phyloP scores from a whole-genome alignment of 2,797 vertebrate genomes.

The Triplophysa bombifrons region DNA sequence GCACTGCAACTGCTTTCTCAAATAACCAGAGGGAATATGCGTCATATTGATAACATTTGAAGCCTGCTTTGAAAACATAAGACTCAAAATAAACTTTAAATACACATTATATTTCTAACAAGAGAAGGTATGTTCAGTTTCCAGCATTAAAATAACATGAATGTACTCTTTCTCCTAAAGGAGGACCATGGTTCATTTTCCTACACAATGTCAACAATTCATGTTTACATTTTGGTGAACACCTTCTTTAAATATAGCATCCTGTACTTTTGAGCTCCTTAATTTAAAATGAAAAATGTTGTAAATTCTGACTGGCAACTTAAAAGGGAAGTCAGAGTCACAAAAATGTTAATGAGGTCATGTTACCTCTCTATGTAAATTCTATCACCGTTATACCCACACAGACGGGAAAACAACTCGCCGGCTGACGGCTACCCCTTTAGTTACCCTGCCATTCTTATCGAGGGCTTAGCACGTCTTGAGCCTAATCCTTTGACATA shows the following conservation, averaged over 20 bases:
- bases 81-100: background rate
- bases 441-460: slow-evolving; percentile 6
- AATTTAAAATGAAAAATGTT: no score
- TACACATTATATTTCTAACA: background rate
- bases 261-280: background rate
- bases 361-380: background rate
- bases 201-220: background rate
- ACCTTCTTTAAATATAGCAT: background rate
- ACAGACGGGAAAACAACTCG: background rate
- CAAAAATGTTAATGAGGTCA: background rate
- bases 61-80: background rate
- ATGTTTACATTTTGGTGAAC: background rate
- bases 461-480: slow-evolving; percentile 29
- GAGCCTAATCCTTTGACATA: slow-evolving; percentile 52
- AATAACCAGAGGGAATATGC: background rate
- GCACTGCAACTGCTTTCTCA: background rate
- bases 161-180: no score
- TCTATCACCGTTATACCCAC: background rate
- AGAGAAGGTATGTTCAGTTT: background rate
- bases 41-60: background rate
- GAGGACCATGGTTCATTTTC: no score
- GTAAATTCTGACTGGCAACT: no score
- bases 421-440: slow-evolving; percentile 8
- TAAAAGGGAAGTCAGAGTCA: background rate
- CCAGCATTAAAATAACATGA: no score